Evolutionary conservation across 2,113 vertebrate species (phyloP), one percentile per base, ranked within the genome.

Genomic region (Salvelinus alpinus): DNA sequence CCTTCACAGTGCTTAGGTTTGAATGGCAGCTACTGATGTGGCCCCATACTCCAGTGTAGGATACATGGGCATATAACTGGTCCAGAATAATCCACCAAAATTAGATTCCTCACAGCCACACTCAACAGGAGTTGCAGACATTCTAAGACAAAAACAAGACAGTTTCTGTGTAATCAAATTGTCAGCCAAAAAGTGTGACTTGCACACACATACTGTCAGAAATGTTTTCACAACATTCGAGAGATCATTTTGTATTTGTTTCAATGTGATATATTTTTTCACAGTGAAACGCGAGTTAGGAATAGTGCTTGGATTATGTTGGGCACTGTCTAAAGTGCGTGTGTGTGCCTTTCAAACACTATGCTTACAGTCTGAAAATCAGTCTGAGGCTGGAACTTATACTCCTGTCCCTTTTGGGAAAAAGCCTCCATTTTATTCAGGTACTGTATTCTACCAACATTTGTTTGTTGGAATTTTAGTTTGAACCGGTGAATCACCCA

Each of bases 1-100:
- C 71, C 64, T 84, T 79, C 62, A 38, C 14, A 29, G 25, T 59
- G 24, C 72, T 78, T 71, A n/a, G 25, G 64, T 76, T 74, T 66
- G 60, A 85, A 70, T 70, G 76, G 18, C 25, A 27, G 69, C 70
- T 59, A 27, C 18, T 67, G 24, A 65, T 29, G 38, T 51, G 44
- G 64, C 20, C 44, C 38, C 59, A 60, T 9, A 57, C 59, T 66
- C 64, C 25, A 66, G 64, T 16, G 14, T 64, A 31, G 64, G 64
- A 29, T 65, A 65, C 25, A 65, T 11, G 9, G 12, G 64, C 25
- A 25, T 13, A 65, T 65, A 25, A 8, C n/a, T 27, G 60, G 64
- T 24, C 64, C 60, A n/a, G 59, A 60, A 67, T 67, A 31, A 67
- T 67, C 64, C 27, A 29, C 20, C 24, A 31, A 34, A 29, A 66